phyloP scores from a whole-genome alignment of 2,797 vertebrate genomes.

The Calcarius lapponicus region DNA sequence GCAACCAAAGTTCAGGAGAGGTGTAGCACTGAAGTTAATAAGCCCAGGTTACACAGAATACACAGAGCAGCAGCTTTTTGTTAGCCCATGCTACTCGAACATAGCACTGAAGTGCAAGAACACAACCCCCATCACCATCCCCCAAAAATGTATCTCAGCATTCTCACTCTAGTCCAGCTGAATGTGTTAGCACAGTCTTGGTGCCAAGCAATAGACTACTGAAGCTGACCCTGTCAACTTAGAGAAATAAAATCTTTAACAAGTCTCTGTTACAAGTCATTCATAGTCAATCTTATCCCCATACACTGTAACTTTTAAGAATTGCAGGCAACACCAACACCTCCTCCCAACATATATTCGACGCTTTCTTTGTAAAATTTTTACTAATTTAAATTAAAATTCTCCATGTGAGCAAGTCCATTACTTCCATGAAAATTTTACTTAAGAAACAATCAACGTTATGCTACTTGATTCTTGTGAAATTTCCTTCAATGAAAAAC shows the following conservation, averaged over 20 bases:
- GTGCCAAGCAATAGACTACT: neutral
- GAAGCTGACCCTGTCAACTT: neutral
- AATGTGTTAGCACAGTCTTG: neutral
- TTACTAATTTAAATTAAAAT: neutral
- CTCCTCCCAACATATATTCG: neutral
- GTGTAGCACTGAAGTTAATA: neutral
- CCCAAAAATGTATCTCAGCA: neutral
- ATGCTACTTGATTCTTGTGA: neutral
- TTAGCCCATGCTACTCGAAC: neutral
- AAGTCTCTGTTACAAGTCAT: neutral
- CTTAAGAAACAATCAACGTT: neutral
- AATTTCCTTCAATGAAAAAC: neutral
- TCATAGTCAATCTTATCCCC: neutral
- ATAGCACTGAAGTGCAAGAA: neutral
- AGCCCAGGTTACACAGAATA: neutral
- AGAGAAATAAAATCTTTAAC: neutral
- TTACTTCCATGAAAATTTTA: neutral
- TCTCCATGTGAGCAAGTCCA: neutral
- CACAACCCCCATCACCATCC: neutral
- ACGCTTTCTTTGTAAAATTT: neutral
- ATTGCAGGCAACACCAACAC: neutral
- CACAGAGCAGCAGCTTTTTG: neutral
- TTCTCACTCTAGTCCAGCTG: neutral
- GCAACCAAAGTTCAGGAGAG: neutral
- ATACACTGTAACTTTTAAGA: neutral